Evolutionary conservation across 2,797 vertebrate species (phyloP), one percentile per base, ranked within the genome.

Genomic region (Pogonophryne albipinna): DNA sequence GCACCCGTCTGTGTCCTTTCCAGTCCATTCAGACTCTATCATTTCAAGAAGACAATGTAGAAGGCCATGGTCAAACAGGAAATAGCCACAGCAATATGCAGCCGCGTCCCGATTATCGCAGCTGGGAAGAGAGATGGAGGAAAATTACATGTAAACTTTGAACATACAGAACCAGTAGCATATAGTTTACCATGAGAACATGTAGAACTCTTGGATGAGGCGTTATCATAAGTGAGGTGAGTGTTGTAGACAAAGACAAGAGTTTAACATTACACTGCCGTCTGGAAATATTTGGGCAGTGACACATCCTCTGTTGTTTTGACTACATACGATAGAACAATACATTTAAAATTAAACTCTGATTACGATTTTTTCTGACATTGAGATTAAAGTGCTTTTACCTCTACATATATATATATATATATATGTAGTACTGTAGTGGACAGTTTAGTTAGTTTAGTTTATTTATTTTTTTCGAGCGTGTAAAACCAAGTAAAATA

Each of bases 101-200:
- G 96, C 58, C 97, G 94, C 23, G 96, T 96, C 76, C 98, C 97
- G 12, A 98, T 99, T 83, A 99, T 90, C 11, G 97, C 96, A 59
- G 97, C 97, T 99, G 81, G 70, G 56, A 64, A 71, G 16, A 79
- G 38, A 84, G 34, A 76, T 0, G 4, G 45, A 61, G 14, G 13
- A 50, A 56, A 73, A 47, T 19, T 2, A 15, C 6, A 51, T 0
- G n/a, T 14, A 46, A 76, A 16, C 23, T 11, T 13, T 5, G 31
- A 23, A 71, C 10, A 67, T 3, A n/a, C 10, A 67, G 8, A 57
- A 51, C 8, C 58, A 58, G 13, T 38, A 41, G 13, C 56, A 53
- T 1, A 38, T 0, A 34, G 3, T 0, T 72, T 62, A 60, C 31
- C 6, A 20, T 49, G 3, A 41, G 23, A 56, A 69, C 53, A 23